phyloP scores from a whole-genome alignment of 1,140 invertebrate genomes.

The Acyrthosiphon pisum region DNA sequence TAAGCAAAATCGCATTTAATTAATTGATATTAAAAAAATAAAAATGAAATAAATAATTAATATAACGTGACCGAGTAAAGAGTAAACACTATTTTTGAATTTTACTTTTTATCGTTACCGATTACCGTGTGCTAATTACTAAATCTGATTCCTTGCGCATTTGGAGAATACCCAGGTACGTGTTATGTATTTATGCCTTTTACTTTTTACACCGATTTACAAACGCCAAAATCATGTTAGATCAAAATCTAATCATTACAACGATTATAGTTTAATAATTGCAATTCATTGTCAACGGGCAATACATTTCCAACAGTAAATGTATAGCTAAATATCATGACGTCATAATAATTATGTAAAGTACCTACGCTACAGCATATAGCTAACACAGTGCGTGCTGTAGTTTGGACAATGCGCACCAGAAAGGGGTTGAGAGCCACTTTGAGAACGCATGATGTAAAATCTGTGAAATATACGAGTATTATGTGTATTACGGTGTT shows the following conservation, averaged over 20 bases:
- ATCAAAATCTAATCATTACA: background rate
- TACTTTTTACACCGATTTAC: background rate
- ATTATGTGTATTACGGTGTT: background rate
- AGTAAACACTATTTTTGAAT: background rate
- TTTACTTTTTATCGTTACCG: background rate
- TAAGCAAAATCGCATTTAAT: no score
- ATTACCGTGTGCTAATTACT: background rate
- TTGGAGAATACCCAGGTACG: background rate
- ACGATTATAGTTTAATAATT: background rate
- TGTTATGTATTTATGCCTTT: no score
- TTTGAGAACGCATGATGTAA: constrained; percentile 25
- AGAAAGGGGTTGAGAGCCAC: background rate
- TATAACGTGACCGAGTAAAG: no score
- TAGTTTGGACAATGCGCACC: background rate
- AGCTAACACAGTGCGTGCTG: background rate
- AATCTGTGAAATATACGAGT: background rate
- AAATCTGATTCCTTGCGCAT: background rate
- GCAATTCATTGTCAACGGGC: background rate
- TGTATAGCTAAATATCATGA: background rate
- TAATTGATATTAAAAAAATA: no score
- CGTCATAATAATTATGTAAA: background rate
- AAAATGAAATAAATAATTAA: no score
- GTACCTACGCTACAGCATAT: background rate
- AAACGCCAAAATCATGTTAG: background rate
- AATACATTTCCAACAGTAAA: background rate